These are phyloP conservation scores for Oxytorus armatus DNA, from an alignment of 2,888 invertebrate species.

Conservation along the genomic window DNA sequence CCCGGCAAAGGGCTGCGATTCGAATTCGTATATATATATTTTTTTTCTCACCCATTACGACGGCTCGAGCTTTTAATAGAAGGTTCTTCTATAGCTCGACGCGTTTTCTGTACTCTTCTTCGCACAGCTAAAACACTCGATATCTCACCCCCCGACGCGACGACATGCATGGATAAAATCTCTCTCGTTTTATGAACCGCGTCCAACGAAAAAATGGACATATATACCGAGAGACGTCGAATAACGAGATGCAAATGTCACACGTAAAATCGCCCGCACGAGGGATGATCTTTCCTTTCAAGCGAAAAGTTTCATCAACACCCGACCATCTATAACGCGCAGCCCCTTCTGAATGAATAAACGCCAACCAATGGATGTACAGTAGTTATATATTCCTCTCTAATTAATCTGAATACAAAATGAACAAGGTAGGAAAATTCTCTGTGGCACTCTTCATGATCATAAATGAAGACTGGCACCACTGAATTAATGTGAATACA, in stretches of 20 bases:
- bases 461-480: no score
- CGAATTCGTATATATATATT: background rate
- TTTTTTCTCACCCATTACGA: conserved; percentile 29
- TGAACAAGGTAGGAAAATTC: no score
- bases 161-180: conserved; percentile 53
- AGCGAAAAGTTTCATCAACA: background rate
- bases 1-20: conserved; percentile 48
- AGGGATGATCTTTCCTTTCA: conserved; percentile 1
- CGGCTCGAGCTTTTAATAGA: conserved; percentile 37
- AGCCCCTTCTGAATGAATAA: no score
- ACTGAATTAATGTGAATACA: background rate
- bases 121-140: conserved; percentile 33
- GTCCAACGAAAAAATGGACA: conserved; percentile 14
- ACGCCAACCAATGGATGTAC: no score
- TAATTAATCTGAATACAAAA: no score
- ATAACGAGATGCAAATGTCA: conserved; percentile 66
- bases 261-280: conserved; percentile 1
- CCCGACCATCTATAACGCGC: no score
- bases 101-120: conserved; percentile 26
- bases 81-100: conserved; percentile 32
- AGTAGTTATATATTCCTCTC: no score
- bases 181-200: conserved; percentile 25
- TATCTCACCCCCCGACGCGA: conserved; percentile 29
- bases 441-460: no score
- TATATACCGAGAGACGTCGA: conserved; percentile 54